Percentiles rank a stretch among this genome's conserved stretches.
Evolutionary conservation across 2,113 vertebrate species (phyloP).

Genomic region (Urocolius indicus): DNA sequence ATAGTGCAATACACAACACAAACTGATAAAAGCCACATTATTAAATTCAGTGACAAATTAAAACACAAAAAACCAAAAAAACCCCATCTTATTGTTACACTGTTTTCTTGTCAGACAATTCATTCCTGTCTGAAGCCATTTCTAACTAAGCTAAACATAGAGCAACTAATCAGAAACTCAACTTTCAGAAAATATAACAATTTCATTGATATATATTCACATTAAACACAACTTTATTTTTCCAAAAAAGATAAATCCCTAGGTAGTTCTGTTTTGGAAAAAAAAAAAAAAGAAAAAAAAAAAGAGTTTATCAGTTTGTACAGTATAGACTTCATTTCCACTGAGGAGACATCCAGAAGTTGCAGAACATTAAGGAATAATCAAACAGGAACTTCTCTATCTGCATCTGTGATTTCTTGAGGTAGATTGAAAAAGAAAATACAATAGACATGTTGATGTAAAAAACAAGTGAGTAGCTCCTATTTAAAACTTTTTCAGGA

Average conservation of each 20-base stretch:
- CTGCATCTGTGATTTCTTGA: not conserved
- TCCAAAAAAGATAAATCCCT: not conserved
- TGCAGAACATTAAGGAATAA: not conserved
- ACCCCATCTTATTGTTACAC: not conserved
- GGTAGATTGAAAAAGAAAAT: not conserved
- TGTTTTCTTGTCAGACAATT: not conserved
- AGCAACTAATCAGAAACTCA: not conserved
- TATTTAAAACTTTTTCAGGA: not conserved
- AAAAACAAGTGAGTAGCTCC: not conserved
- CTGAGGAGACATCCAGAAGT: not conserved
- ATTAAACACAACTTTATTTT: not conserved
- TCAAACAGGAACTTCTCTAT: not conserved
- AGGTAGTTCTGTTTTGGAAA: not conserved
- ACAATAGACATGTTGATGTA: not conserved
- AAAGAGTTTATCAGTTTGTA: not conserved
- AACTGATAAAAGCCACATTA: not conserved
- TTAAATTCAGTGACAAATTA: not conserved
- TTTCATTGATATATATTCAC: not conserved
- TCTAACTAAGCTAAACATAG: not conserved
- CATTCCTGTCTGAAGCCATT: not conserved
- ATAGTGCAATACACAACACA: not conserved
- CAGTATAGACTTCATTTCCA: not conserved
- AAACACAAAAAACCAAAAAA: rapidly evolving
- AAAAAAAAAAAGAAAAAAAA: not conserved
- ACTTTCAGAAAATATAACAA: not conserved